Conservation (phyloP, 2,888 invertebrate genomes). For the Sipunculus nudus region DNA sequence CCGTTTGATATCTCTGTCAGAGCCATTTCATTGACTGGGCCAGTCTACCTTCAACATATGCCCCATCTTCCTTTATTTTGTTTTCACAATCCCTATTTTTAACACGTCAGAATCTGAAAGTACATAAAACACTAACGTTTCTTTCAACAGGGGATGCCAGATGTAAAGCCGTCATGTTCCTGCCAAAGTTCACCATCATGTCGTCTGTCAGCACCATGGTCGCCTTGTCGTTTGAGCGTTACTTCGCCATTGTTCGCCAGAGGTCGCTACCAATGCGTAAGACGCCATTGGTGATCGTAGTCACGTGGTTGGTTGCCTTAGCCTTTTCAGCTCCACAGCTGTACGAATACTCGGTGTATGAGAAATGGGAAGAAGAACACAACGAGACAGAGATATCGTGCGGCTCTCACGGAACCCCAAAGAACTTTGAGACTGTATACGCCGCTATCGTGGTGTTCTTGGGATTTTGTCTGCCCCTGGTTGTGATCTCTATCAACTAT, state of each 20-base stretch:
- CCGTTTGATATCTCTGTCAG: too few species aligned
- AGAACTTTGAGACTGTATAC: not conserved
- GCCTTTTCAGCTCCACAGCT: conserved; percentile 35
- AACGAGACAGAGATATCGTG: conserved; percentile 1
- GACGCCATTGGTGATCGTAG: conserved; percentile 2
- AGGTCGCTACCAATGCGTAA: not conserved
- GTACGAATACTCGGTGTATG: conserved; percentile 32
- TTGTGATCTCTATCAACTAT: not conserved
- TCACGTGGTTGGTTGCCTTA: conserved; percentile 32
- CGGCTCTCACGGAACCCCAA: conserved; percentile 1
- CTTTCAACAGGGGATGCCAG: conserved; percentile 32
- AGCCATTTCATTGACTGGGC: too few species aligned
- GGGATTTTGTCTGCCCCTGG: not conserved
- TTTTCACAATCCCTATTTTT: too few species aligned
- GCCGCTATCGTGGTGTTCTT: not conserved
- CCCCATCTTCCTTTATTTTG: too few species aligned
- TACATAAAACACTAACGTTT: too few species aligned
- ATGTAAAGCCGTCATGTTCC: conserved; percentile 41
- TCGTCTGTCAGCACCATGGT: conserved; percentile 41
- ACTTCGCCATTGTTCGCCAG: conserved; percentile 17
- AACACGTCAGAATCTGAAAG: too few species aligned
- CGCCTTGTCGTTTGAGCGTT: conserved; percentile 40
- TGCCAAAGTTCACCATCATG: conserved; percentile 36
- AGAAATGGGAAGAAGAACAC: not conserved
- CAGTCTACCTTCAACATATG: too few species aligned